Evolutionary conservation across 2,797 vertebrate species (phyloP), one percentile per base, ranked within the genome.

Genomic region (Channa striata): DNA sequence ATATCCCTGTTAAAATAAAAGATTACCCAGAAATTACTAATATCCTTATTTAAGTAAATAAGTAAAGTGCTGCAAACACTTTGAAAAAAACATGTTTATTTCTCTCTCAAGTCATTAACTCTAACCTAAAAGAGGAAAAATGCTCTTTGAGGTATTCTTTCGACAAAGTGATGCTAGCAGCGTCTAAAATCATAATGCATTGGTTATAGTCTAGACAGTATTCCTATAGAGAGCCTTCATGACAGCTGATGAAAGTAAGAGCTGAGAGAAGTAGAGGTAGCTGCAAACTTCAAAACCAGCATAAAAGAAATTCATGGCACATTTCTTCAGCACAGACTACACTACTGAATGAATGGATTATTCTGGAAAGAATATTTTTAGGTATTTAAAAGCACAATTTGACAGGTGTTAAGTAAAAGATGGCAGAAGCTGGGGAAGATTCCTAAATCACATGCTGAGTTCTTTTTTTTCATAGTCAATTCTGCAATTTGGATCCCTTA

Each of bases 171-270:
- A 49, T 30, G 42, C 47, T n/a, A 9, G 37, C 36, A 8, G 42
- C 42, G 68, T 63, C 11, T 75, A 58, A 59, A 76, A 54, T 46
- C 59, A 68, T 68, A 72, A 68, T 80, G 19, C 36, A 63, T 50
- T 75, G 67, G 71, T 75, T 59, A 68, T 50, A 30, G 37, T 33
- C 43, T 1, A 6, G 62, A 59, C 58, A 16, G 36, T 50, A 47
- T 33, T 43, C 71, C 62, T 33, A 39, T 19, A 42, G 47, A 79
- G 72, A 72, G 10, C 23, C 20, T 4, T 17, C 0, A 5, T 62
- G 62, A 74, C 57, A 71, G 34, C 20, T 67, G 67, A 74, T 74
- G 34, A 79, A 75, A 75, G 72, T 44, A 40, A 51, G 49, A 80
- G 34, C 54, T 25, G 49, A 54, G 59, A 47, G 53, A 76, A 68